Conservation (phyloP, 2,888 invertebrate species). For the Thymelicus lineola region DNA sequence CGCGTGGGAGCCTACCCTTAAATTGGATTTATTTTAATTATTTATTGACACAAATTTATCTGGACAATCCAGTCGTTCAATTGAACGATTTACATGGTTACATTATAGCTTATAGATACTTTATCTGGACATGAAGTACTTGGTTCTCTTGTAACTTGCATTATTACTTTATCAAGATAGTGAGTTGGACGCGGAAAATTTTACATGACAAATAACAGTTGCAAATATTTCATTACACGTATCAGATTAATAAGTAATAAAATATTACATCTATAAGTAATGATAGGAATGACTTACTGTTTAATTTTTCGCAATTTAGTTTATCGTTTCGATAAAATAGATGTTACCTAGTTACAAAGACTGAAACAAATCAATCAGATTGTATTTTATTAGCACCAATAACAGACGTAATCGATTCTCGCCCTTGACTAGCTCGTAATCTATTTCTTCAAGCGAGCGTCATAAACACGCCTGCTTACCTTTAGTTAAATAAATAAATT, state of each 20-base stretch:
- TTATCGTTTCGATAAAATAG: background rate
- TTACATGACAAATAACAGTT: background rate
- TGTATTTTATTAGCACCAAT: constrained; percentile 18
- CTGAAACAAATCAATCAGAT: constrained; percentile 2
- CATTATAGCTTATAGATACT: constrained; percentile 22
- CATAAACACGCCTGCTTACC: constrained; percentile 54
- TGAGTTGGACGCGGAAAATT: constrained; percentile 1
- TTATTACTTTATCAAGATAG: constrained; percentile 20
- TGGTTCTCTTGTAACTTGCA: constrained; percentile 17
- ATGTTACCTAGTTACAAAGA: background rate
- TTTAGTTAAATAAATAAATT: constrained; percentile 62
- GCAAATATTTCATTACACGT: background rate
- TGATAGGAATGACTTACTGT: background rate
- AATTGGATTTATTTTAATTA: constrained; percentile 84
- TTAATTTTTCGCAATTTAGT: background rate
- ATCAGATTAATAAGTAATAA: no score
- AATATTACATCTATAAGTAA: no score
- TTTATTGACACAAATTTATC: constrained; percentile 69
- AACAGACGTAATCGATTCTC: constrained; percentile 33
- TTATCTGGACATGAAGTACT: constrained; percentile 13
- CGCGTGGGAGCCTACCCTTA: constrained; percentile 84
- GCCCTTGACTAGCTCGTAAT: constrained; percentile 47
- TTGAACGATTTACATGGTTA: constrained; percentile 41
- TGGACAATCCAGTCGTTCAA: constrained; percentile 42
- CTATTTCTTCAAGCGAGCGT: constrained; percentile 50